Percentiles rank a stretch among this genome's conserved stretches.
Evolutionary conservation across 2,113 vertebrate genomes (phyloP).

Genomic region (Passer domesticus): DNA sequence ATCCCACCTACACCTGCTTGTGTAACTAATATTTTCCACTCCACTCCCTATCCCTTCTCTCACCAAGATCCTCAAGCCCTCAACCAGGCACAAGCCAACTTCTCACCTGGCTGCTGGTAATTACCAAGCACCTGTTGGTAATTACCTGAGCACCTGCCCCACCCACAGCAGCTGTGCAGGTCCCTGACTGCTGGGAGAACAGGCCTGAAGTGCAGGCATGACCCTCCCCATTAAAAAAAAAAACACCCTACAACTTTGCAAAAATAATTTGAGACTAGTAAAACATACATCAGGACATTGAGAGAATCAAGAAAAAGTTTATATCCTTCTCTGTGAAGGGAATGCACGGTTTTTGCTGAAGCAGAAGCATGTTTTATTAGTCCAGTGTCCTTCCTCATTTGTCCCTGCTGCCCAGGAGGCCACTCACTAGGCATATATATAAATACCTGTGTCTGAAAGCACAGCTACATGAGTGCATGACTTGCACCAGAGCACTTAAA

Average conservation of each 20-base stretch:
- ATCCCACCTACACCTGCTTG: rapidly evolving
- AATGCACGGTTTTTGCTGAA: neutral
- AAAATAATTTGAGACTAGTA: neutral
- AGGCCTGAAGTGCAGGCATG: neutral
- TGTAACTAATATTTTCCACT: neutral
- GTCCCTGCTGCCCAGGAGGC: rapidly evolving
- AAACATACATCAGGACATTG: neutral
- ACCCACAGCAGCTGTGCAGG: neutral
- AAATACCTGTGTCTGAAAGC: neutral
- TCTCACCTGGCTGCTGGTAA: neutral
- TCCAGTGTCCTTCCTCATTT: rapidly evolving
- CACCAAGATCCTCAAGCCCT: neutral
- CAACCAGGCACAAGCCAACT: neutral
- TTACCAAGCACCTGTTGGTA: neutral
- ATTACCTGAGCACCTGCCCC: neutral
- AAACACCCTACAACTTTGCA: rapidly evolving
- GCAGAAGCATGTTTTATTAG: neutral
- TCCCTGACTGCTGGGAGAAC: neutral
- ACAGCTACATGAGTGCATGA: neutral
- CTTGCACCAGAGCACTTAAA: neutral
- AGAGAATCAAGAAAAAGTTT: neutral
- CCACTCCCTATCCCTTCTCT: no score
- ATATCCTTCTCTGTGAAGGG: neutral
- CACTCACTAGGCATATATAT: neutral
- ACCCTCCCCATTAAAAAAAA: no score